Evolutionary conservation across 1,140 invertebrate species (phyloP).

Genomic region (Elymnias hypermnestra): DNA sequence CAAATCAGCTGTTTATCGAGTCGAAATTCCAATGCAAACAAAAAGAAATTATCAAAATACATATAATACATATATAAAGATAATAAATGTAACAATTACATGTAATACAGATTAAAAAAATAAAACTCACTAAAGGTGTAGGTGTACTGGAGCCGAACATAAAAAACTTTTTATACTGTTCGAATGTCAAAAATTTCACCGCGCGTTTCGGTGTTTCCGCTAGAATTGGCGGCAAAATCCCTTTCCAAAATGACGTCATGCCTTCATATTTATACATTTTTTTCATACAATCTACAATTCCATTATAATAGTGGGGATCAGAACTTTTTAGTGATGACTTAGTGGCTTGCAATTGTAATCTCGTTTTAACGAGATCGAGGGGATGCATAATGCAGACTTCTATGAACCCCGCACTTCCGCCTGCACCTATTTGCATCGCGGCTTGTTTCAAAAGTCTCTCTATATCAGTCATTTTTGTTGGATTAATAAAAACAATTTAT

Average conservation of each 20-base stretch:
- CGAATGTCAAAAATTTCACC: constrained; percentile 95
- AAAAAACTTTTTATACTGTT: constrained; percentile 93
- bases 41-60: too few relatives aligned
- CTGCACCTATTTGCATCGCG: constrained; percentile 89
- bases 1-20: too few relatives aligned
- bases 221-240: constrained; percentile 92
- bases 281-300: constrained; percentile 89
- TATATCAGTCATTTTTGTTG: constrained; percentile 58
- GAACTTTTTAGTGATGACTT: constrained; percentile 51
- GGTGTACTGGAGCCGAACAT: constrained; percentile 83
- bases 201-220: constrained; percentile 97
- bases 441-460: constrained; percentile 81
- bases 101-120: too few relatives aligned
- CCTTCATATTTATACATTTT: constrained; percentile 94
- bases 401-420: constrained; percentile 93
- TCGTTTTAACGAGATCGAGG: constrained; percentile 93
- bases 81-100: too few relatives aligned
- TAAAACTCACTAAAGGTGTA: constrained; percentile 81
- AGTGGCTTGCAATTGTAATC: constrained; percentile 59
- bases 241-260: constrained; percentile 90
- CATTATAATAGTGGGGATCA: constrained; percentile 84
- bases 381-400: constrained; percentile 98
- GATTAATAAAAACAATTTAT: constrained; percentile 8
- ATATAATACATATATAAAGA: too few relatives aligned
- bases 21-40: too few relatives aligned